Evolutionary conservation across 2,113 vertebrate genomes (phyloP).

Genomic region (Chamaea fasciata): DNA sequence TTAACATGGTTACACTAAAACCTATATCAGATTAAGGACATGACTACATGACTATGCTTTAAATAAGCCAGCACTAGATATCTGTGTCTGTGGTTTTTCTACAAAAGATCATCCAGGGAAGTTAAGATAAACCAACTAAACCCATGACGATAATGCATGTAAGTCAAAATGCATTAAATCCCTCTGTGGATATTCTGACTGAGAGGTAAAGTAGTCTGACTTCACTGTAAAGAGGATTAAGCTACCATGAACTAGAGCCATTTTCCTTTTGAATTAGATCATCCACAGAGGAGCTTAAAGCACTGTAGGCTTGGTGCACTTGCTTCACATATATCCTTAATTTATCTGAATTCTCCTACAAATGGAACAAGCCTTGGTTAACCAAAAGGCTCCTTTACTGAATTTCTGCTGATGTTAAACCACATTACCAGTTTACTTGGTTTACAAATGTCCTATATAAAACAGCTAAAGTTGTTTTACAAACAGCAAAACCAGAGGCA

Average conservation of each 20-base stretch:
- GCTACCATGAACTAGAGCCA: conserved; percentile 7
- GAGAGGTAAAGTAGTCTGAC: background rate
- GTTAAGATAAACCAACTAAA: conserved; percentile 32
- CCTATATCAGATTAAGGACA: background rate
- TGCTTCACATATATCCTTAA: background rate
- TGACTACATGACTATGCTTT: background rate
- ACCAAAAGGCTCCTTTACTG: background rate
- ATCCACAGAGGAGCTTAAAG: conserved; percentile 21
- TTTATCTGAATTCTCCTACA: background rate
- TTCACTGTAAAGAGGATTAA: conserved; percentile 45
- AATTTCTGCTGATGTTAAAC: background rate
- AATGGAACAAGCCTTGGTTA: background rate
- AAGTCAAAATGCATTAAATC: conserved; percentile 31
- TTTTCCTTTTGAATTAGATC: conserved; percentile 41
- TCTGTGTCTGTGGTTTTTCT: background rate
- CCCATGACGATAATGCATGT: background rate
- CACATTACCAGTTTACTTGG: background rate
- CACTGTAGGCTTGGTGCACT: background rate
- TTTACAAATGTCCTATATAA: background rate
- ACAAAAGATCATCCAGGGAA: background rate
- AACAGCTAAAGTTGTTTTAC: background rate
- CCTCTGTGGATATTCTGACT: background rate
- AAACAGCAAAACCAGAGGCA: background rate
- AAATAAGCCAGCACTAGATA: background rate
- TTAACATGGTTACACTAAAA: background rate